Evolutionary conservation across 2,113 vertebrate species (phyloP).

Genomic region (Oncorhynchus gorbuscha): DNA sequence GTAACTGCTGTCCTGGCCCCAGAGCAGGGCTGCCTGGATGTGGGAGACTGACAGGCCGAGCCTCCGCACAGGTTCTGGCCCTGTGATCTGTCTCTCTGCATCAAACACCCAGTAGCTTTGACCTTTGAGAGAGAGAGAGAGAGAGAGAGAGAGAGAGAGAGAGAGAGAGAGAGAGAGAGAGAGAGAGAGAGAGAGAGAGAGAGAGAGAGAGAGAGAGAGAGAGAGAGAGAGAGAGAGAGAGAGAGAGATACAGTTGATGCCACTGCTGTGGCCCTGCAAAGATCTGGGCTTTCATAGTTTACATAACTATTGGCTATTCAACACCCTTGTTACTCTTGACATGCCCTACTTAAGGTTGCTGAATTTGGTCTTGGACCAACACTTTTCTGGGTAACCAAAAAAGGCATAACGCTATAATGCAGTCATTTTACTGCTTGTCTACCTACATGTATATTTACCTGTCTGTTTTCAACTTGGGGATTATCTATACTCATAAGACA

Average conservation of each 20-base stretch:
- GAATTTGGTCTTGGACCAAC: neutral
- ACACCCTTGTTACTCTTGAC: neutral
- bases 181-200: too few relatives aligned
- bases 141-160: too few relatives aligned
- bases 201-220: too few relatives aligned
- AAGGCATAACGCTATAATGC: too few relatives aligned
- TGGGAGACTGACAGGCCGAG: constrained; percentile 77
- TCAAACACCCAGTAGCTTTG: constrained; percentile 86
- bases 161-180: too few relatives aligned
- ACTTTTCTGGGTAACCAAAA: neutral
- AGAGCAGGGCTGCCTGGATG: constrained; percentile 83
- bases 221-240: too few relatives aligned
- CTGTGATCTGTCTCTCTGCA: constrained; percentile 79
- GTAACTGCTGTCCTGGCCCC: constrained; percentile 83
- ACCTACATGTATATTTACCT: neutral
- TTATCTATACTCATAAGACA: constrained; percentile 1
- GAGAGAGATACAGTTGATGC: neutral
- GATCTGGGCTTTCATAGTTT: too few relatives aligned
- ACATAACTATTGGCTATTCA: too few relatives aligned
- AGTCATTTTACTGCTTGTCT: neutral
- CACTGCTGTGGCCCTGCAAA: neutral
- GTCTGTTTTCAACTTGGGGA: neutral
- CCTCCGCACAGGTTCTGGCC: constrained; percentile 73
- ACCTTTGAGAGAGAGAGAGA: constrained; percentile 59
- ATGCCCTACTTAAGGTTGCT: neutral